Evolutionary conservation across 2,113 vertebrate genomes (phyloP).

Genomic region (Turnix velox): DNA sequence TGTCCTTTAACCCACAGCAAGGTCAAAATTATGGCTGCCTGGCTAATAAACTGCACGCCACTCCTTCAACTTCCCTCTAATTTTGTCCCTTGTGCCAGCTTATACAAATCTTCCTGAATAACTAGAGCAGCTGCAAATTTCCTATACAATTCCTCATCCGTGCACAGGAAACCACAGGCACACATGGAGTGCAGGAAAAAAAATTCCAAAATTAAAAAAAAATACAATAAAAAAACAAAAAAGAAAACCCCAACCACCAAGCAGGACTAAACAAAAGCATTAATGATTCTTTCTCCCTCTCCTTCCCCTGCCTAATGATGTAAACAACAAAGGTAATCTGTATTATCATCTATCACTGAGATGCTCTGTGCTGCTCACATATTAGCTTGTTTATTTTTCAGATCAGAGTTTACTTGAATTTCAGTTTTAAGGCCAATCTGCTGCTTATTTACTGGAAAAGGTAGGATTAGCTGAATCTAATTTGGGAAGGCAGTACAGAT

Average conservation of each 20-base stretch:
- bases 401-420: slow-evolving; percentile 24
- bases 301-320: not conserved
- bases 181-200: not conserved
- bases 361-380: not conserved
- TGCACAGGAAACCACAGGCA: not conserved
- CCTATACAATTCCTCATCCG: not conserved
- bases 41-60: slow-evolving; percentile 31
- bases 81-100: slow-evolving; percentile 43
- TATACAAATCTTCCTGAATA: slow-evolving; percentile 19
- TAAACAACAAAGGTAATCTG: slow-evolving; percentile 29
- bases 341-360: slow-evolving; percentile 30
- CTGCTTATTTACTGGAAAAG: slow-evolving; percentile 59
- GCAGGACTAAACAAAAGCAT: not conserved
- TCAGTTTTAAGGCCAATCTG: slow-evolving; percentile 53
- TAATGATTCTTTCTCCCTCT: not conserved
- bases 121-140: slow-evolving; percentile 24
- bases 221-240: not conserved
- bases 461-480: slow-evolving; percentile 50
- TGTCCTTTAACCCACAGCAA: slow-evolving; percentile 82
- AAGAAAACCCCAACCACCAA: not conserved
- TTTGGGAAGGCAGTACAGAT: slow-evolving; percentile 47
- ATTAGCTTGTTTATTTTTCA: slow-evolving; percentile 54
- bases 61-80: slow-evolving; percentile 10
- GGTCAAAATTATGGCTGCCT: slow-evolving; percentile 74
- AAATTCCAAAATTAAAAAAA: not conserved